These are phyloP conservation scores for Etheostoma cragini DNA, from an alignment of 2,113 vertebrate genomes.

Conservation along the genomic window DNA sequence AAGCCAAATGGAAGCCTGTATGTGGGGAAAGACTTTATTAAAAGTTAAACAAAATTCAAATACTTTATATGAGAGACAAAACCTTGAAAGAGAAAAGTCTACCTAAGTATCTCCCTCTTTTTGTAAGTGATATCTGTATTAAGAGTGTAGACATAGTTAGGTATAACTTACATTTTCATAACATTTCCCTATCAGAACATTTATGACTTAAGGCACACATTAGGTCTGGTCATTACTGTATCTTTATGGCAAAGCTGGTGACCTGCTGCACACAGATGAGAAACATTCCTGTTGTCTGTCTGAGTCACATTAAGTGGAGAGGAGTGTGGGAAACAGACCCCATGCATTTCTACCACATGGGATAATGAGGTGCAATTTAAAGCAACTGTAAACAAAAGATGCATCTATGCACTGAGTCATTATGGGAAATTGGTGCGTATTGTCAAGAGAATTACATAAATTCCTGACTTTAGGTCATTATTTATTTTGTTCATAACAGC, in stretches of 20 bases:
- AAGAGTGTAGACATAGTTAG: slow-evolving; percentile 1
- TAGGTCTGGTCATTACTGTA: slow-evolving; percentile 25
- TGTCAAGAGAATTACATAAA: slow-evolving; percentile 25
- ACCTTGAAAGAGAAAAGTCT: neutral
- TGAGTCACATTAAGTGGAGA: slow-evolving; percentile 40
- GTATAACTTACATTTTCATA: slow-evolving; percentile 59
- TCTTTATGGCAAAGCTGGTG: slow-evolving; percentile 50
- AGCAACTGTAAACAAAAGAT: slow-evolving; percentile 57
- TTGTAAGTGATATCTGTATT: neutral
- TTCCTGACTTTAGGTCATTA: neutral
- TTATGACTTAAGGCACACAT: slow-evolving; percentile 41
- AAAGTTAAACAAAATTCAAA: slow-evolving; percentile 26
- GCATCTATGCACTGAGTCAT: slow-evolving; percentile 9
- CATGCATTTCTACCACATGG: slow-evolving; percentile 39
- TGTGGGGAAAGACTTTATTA: slow-evolving; percentile 13
- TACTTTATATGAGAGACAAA: slow-evolving; percentile 14
- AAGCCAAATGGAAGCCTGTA: slow-evolving; percentile 19
- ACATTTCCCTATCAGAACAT: slow-evolving; percentile 61
- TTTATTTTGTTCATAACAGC: neutral
- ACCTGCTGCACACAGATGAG: slow-evolving; percentile 33
- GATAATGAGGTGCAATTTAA: slow-evolving; percentile 44
- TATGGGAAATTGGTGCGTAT: slow-evolving; percentile 22
- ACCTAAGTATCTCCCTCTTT: neutral
- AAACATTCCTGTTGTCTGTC: slow-evolving; percentile 28
- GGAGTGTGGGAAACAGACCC: slow-evolving; percentile 67